Base-by-base conservation (phyloP, 2,797 vertebrate species). In the Huso huso region DNA sequence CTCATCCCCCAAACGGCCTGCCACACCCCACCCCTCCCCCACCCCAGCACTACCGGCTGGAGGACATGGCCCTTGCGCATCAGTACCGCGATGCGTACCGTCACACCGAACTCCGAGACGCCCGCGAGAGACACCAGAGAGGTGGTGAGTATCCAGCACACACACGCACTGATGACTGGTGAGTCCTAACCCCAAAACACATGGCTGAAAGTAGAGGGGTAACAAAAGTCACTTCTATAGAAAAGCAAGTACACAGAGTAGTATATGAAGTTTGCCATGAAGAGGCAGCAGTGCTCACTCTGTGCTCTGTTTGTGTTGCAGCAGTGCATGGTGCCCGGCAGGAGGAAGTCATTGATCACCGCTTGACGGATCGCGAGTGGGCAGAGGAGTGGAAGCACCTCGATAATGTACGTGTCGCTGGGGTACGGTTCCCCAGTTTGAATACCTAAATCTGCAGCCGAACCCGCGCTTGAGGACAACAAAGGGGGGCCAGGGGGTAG, bases 311-410 rank as follows among this genome's bases (percentile, higher is more conserved):
- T 75, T 85, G 66, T 71, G 55, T 82, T 80, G 48, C 78, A 95
- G 95, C 88, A 0, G 83, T 91, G 71, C 94, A 92, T 0, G 90
- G 91, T 68, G 77, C 92, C 1, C 90, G 93, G 69, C 94, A 93
- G 70, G 95, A 97, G 73, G 96, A 98, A 79, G 94, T 97, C 74
- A 95, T 98, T 1, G 96, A 98, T 83, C 96, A 98, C 80, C 87
- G 93, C 73, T 93, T 98, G 50, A 99, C 96, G 0, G 96, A 99
- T 75, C 87, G 94, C 37, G 96, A 98, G 80, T 99, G 96, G 96
- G 95, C 95, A 0, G 96, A 99, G 78, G 96, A 99, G 75, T 98
- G 96, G 96, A 98, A 97, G 63, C 95, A 98, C 80, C 94, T 99
- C 55, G 96, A 99, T 88, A 95, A 95, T 6, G 96, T 98, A 92